Evolutionary conservation across 2,797 vertebrate species (phyloP).

Genomic region (Thalassophryne amazonica): DNA sequence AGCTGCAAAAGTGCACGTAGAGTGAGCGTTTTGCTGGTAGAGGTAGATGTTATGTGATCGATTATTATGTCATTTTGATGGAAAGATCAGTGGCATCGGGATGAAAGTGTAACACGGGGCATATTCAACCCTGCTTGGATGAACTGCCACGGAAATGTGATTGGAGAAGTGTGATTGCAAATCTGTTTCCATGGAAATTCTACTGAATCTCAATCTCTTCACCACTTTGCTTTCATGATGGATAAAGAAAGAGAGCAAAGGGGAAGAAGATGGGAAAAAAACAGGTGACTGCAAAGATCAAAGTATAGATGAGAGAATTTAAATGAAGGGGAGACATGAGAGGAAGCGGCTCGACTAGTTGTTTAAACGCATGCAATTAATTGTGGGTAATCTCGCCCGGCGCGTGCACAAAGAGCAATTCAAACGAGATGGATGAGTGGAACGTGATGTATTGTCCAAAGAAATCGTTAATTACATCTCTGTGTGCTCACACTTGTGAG

Average conservation of each 20-base stretch:
- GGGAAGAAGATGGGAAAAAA: background rate
- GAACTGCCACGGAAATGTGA: conserved; percentile 25
- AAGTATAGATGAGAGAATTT: conserved; percentile 38
- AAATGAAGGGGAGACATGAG: conserved; percentile 31
- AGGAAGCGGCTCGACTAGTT: background rate
- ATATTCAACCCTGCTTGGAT: conserved; percentile 25
- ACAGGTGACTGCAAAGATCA: conserved; percentile 52
- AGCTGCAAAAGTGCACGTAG: background rate
- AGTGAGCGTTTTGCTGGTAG: conserved; percentile 3
- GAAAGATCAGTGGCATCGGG: conserved; percentile 53
- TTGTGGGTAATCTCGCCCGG: conserved; percentile 14
- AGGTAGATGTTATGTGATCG: conserved; percentile 26
- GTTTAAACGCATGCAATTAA: conserved; percentile 23
- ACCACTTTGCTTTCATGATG: conserved; percentile 29
- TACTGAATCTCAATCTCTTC: conserved; percentile 51
- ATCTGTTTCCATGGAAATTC: conserved; percentile 71
- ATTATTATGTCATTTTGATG: conserved; percentile 37
- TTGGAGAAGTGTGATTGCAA: conserved; percentile 55
- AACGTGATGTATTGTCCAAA: conserved; percentile 27
- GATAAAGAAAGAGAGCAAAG: conserved; percentile 9
- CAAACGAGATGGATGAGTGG: conserved; percentile 18
- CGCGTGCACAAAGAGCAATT: conserved; percentile 7
- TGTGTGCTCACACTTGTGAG: conserved; percentile 16
- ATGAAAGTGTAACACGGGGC: conserved; percentile 54
- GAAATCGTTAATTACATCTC: conserved; percentile 35